Evolutionary conservation across 2,888 invertebrate genomes (phyloP), one percentile per base, ranked within the genome.

Genomic region (Callyntrura sp.): DNA sequence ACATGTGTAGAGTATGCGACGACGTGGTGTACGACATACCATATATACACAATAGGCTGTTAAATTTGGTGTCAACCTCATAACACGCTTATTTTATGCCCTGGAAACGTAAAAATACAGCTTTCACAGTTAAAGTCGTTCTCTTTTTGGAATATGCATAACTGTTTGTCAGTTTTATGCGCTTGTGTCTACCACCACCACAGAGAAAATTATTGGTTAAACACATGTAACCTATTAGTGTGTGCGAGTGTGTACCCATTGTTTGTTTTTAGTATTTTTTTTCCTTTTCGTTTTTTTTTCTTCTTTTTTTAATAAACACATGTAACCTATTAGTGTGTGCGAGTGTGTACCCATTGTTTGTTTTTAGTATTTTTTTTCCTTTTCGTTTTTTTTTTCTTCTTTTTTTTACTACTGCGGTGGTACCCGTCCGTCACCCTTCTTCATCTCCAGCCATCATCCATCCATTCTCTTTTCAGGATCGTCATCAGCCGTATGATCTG

Each of bases 351-450:
- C 12, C 73, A 20, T 73, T 48, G 70, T 81, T 81, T 62, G 57
- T 57, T 11, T 17, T 70, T 2, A 23, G 25, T 23, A 51, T 11
- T 48, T 76, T 43, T 23, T 62, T 60, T 55, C n/a, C n/a, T n/a
- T n/a, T n/a, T n/a, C n/a, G n/a, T n/a, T n/a, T n/a, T n/a, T n/a
- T n/a, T n/a, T n/a, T n/a, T n/a, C n/a, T n/a, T n/a, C n/a, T n/a
- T n/a, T n/a, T n/a, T n/a, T n/a, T n/a, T n/a, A n/a, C n/a, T n/a
- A n/a, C n/a, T n/a, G n/a, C n/a, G n/a, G n/a, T n/a, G n/a, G n/a
- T n/a, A n/a, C n/a, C n/a, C n/a, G n/a, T n/a, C n/a, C n/a, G 88
- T 88, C 83, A 83, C 83, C 87, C 83, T 65, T 65, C 4, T 23
- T n/a, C n/a, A n/a, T 51, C 28, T 55, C 48, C 8, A 23, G 28